Percentiles rank a stretch among this genome's conserved stretches.
These are phyloP conservation scores for Heterotis niloticus DNA, from an alignment of 2,113 vertebrate genomes.

Conservation along the genomic window DNA sequence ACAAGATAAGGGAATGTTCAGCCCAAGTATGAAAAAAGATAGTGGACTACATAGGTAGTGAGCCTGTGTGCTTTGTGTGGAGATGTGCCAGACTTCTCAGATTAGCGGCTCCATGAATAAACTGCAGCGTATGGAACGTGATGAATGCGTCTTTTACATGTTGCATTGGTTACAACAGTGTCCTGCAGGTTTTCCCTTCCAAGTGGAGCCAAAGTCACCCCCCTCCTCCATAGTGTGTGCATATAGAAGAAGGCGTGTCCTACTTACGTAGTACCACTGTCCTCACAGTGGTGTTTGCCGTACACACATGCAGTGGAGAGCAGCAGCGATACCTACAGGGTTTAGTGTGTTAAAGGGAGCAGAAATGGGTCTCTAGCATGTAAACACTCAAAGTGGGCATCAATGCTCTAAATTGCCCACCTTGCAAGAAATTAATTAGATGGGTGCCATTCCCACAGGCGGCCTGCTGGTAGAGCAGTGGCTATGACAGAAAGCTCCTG, in stretches of 20 bases:
- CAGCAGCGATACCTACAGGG: neutral
- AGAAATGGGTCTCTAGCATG: no score
- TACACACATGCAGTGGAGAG: neutral
- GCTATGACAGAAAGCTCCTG: no score
- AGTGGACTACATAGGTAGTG: no score
- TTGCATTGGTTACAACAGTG: constrained; percentile 18
- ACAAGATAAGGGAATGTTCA: no score
- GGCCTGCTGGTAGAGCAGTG: no score
- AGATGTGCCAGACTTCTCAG: neutral
- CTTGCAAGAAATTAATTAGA: constrained; percentile 33
- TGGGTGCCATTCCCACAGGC: constrained; percentile 22
- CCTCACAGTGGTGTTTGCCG: neutral
- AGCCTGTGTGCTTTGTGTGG: no score
- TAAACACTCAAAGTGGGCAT: neutral
- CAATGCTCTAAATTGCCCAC: constrained; percentile 22
- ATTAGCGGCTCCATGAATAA: neutral
- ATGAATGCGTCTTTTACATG: neutral
- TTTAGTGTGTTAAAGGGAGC: neutral
- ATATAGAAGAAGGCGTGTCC: neutral
- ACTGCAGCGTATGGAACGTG: neutral
- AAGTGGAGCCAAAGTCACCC: constrained; percentile 41
- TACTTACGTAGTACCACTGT: constrained; percentile 2
- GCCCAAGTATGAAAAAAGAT: no score
- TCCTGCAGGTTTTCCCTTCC: constrained; percentile 26
- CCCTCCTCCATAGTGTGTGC: constrained; percentile 2